Conservation (phyloP, 1,140 invertebrate species). For the Bombyx mori region DNA sequence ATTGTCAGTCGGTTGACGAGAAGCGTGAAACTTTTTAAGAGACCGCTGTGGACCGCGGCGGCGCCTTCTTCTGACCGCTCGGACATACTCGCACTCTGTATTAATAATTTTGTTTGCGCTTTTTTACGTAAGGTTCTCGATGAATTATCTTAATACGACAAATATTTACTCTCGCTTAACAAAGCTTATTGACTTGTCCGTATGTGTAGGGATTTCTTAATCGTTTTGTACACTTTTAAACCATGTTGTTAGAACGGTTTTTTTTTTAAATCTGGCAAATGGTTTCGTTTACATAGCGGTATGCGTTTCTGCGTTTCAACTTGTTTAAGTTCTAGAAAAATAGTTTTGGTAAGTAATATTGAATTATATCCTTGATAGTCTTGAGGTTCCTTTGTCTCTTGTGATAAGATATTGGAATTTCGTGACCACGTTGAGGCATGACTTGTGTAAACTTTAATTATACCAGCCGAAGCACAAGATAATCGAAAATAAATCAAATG, state of each 20-base stretch:
- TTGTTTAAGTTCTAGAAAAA: slow-evolving; percentile 2
- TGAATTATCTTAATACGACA: slow-evolving; percentile 61
- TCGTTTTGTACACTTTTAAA: slow-evolving; percentile 33
- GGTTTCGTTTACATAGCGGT: slow-evolving; percentile 44
- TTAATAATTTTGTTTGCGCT: slow-evolving; percentile 32
- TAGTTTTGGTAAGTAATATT: too few species aligned
- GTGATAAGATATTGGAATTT: too few species aligned
- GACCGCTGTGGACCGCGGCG: slow-evolving; percentile 32
- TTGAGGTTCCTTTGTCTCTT: too few species aligned
- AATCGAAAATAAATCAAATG: slow-evolving; percentile 63
- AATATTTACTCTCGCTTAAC: slow-evolving; percentile 42
- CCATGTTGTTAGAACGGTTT: slow-evolving; percentile 37
- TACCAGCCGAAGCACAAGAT: slow-evolving; percentile 51
- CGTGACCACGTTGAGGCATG: too few species aligned
- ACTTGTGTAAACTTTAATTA: slow-evolving; percentile 54
- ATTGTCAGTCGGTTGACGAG: slow-evolving; percentile 59
- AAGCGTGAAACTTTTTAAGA: slow-evolving; percentile 57
- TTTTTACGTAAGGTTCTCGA: slow-evolving; percentile 35
- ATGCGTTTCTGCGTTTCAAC: slow-evolving; percentile 22
- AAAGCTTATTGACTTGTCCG: slow-evolving; percentile 31
- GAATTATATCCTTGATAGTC: too few species aligned
- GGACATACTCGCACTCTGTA: slow-evolving; percentile 9
- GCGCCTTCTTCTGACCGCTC: slow-evolving; percentile 16
- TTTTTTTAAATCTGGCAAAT: slow-evolving; percentile 24
- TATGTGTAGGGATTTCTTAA: slow-evolving; percentile 35